These are phyloP conservation scores for Luperina testacea DNA, from an alignment of 2,888 invertebrate species.

Conservation along the genomic window DNA sequence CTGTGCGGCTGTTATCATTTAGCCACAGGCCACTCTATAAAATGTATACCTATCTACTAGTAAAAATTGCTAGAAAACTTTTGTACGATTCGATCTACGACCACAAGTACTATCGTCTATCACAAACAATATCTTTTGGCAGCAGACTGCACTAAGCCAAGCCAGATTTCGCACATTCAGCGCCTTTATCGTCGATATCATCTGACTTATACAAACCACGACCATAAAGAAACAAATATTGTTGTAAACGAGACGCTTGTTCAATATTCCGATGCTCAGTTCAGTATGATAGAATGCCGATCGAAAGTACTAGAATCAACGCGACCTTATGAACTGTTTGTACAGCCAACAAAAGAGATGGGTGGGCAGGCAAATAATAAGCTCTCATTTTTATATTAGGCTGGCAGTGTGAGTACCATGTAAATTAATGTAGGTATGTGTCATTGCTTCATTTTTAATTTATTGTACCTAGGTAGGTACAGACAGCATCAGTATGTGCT, in stretches of 20 bases:
- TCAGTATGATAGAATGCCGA: conserved; percentile 6
- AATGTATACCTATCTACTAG: too few relatives aligned
- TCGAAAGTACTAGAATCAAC: conserved; percentile 14
- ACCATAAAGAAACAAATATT: conserved; percentile 14
- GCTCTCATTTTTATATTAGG: too few relatives aligned
- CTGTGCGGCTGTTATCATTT: too few relatives aligned
- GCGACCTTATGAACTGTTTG: conserved; percentile 13
- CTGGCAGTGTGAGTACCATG: too few relatives aligned
- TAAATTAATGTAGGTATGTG: too few relatives aligned
- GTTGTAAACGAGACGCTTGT: conserved; percentile 34
- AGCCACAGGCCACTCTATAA: too few relatives aligned
- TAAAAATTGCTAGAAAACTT: neutral
- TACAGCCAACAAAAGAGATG: neutral
- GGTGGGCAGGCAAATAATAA: neutral
- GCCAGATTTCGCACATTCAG: conserved; percentile 31
- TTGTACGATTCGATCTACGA: neutral
- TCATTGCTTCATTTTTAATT: too few relatives aligned
- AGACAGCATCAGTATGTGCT: too few relatives aligned
- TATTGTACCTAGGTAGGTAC: too few relatives aligned
- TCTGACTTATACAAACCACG: conserved; percentile 17
- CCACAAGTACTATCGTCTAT: conserved; percentile 15
- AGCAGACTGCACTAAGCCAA: conserved; percentile 7
- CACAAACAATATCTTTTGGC: conserved; percentile 35
- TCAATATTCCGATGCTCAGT: neutral
- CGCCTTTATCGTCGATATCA: conserved; percentile 20